These are phyloP conservation scores for Diaphora mendica DNA, from an alignment of 2,888 invertebrate genomes.

Conservation along the genomic window DNA sequence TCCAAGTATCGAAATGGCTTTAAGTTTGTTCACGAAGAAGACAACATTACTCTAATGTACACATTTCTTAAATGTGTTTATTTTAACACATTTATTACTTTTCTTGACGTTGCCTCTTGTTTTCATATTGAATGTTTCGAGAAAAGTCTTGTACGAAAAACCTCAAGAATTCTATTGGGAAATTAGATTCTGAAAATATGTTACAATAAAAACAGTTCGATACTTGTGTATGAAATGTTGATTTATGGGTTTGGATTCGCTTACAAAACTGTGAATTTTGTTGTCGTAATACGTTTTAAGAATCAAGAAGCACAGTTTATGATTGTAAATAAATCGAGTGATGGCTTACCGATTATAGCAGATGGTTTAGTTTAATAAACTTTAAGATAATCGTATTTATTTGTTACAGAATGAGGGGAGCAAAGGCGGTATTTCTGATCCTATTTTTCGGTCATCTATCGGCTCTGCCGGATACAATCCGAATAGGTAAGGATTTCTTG, in stretches of 20 bases:
- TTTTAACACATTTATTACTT: not conserved
- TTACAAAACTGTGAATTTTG: not conserved
- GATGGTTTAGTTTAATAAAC: not conserved
- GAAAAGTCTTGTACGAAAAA: not conserved
- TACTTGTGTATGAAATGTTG: not conserved
- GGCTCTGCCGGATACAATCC: slow-evolving; percentile 85
- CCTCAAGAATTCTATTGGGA: slow-evolving; percentile 14
- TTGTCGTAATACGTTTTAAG: not conserved
- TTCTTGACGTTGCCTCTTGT: not conserved
- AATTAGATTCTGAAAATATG: slow-evolving; percentile 37
- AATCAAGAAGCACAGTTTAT: not conserved
- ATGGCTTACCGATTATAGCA: not conserved
- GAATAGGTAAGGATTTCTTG: slow-evolving; percentile 77
- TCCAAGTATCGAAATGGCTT: not conserved
- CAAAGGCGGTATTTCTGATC: slow-evolving; percentile 77
- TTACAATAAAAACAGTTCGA: slow-evolving; percentile 8
- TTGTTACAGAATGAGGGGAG: slow-evolving; percentile 81
- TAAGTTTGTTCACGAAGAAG: not conserved
- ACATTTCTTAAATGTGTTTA: not conserved
- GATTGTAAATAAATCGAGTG: not conserved
- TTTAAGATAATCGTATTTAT: slow-evolving; percentile 29
- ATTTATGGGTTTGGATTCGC: not conserved
- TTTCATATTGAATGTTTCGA: not conserved
- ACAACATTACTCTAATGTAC: not conserved
- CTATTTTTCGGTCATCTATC: slow-evolving; percentile 81